phyloP scores from a whole-genome alignment of 2,113 vertebrate species.

The Ictalurus punctatus region DNA sequence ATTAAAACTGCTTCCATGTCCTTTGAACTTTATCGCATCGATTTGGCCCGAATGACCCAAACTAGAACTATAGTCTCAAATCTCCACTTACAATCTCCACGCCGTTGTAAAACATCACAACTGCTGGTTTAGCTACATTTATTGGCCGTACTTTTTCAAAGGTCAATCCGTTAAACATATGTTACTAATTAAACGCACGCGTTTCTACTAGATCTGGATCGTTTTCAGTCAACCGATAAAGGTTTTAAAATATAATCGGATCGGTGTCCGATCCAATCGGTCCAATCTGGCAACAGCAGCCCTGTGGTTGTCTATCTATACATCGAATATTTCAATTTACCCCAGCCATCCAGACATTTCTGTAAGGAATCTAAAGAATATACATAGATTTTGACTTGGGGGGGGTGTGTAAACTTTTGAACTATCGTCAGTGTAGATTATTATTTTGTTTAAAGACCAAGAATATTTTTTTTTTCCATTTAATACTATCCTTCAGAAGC shows the following conservation, averaged over 20 bases:
- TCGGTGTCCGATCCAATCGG: background rate
- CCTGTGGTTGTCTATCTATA: background rate
- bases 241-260: background rate
- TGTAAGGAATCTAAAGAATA: background rate
- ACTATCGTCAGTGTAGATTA: too few relatives aligned
- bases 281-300: background rate
- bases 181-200: background rate
- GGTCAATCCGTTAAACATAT: background rate
- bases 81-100: too few relatives aligned
- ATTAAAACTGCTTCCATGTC: background rate
- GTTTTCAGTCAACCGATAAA: background rate
- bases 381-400: background rate
- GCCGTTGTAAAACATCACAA: too few relatives aligned
- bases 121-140: background rate
- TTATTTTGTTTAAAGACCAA: too few relatives aligned
- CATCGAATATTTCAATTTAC: background rate
- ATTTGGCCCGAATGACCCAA: too few relatives aligned
- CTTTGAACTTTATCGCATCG: too few relatives aligned
- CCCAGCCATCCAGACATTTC: background rate
- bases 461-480: too few relatives aligned
- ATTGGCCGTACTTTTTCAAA: background rate
- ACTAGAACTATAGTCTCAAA: too few relatives aligned
- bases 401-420: too few relatives aligned
- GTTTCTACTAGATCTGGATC: background rate
- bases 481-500: too few relatives aligned